These are phyloP conservation scores for Acrocephalus arundinaceus DNA, from an alignment of 2,113 vertebrate genomes.

Conservation along the genomic window DNA sequence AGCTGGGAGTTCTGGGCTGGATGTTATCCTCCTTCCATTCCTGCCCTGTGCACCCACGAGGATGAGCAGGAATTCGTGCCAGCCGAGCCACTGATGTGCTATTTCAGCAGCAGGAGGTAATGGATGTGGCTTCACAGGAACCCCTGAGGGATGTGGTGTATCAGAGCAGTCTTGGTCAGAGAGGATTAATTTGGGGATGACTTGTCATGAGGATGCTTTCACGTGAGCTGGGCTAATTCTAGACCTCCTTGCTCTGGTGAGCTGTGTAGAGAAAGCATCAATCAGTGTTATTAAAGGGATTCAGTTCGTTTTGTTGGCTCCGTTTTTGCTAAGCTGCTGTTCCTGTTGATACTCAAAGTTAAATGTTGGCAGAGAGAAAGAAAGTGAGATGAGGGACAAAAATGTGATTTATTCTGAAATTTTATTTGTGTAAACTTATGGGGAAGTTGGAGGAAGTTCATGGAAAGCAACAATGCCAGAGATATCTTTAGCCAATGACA, in stretches of 20 bases:
- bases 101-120: conserved; percentile 6
- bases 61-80: background rate
- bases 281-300: conserved; percentile 34
- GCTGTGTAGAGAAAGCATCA: conserved; percentile 1
- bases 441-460: conserved; percentile 35
- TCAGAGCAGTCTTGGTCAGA: background rate
- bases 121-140: conserved; percentile 33
- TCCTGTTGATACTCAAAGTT: conserved; percentile 42
- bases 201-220: conserved; percentile 47
- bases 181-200: conserved; percentile 30
- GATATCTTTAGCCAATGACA: conserved; percentile 29
- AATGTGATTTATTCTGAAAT: conserved; percentile 23
- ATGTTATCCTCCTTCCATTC: background rate
- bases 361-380: conserved; percentile 18
- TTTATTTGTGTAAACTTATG: background rate
- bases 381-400: background rate
- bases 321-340: background rate
- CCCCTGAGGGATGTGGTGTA: conserved; percentile 6
- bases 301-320: conserved; percentile 23
- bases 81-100: background rate
- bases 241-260: conserved; percentile 19
- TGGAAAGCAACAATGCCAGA: conserved; percentile 25
- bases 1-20: background rate
- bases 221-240: conserved; percentile 37
- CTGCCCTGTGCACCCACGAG: background rate